These are phyloP conservation scores for Lypha dubia DNA, from an alignment of 2,888 invertebrate species.

Conservation along the genomic window DNA sequence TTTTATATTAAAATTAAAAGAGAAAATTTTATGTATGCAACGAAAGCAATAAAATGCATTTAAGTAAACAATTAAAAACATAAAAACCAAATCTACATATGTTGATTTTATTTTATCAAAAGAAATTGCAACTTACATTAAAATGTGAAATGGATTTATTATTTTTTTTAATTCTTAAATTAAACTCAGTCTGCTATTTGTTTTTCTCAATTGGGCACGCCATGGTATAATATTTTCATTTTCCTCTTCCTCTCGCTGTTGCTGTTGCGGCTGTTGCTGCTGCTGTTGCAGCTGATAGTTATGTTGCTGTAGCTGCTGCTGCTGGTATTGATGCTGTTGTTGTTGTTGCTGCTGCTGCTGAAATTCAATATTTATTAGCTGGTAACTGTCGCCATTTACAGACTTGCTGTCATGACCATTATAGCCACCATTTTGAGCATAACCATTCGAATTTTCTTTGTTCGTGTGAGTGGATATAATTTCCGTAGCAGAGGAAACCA, in stretches of 20 bases:
- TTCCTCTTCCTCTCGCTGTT: constrained; percentile 84
- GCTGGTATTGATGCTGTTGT: constrained; percentile 57
- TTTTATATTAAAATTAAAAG: constrained; percentile 45
- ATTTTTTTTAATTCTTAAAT: constrained; percentile 85
- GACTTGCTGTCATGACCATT: constrained; percentile 64
- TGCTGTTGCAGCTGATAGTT: constrained; percentile 50
- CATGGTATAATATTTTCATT: constrained; percentile 92
- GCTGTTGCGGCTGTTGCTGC: constrained; percentile 60
- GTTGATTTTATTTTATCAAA: constrained; percentile 30
- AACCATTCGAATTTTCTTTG: constrained; percentile 80
- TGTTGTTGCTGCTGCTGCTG: constrained; percentile 59
- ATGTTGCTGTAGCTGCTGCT: constrained; percentile 51
- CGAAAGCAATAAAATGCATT: constrained; percentile 57
- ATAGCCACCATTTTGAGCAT: constrained; percentile 57
- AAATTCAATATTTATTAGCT: constrained; percentile 42
- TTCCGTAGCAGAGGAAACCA: constrained; percentile 80
- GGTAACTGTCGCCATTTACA: constrained; percentile 59
- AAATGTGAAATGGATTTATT: constrained; percentile 20
- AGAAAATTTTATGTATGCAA: constrained; percentile 32
- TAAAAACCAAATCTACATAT: constrained; percentile 17
- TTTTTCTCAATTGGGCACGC: constrained; percentile 94
- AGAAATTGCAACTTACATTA: constrained; percentile 17
- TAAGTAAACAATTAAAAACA: constrained; percentile 6
- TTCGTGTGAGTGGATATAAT: constrained; percentile 76
- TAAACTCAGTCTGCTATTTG: constrained; percentile 94